Evolutionary conservation across 2,888 invertebrate genomes (phyloP).

Genomic region (Timema cristinae): DNA sequence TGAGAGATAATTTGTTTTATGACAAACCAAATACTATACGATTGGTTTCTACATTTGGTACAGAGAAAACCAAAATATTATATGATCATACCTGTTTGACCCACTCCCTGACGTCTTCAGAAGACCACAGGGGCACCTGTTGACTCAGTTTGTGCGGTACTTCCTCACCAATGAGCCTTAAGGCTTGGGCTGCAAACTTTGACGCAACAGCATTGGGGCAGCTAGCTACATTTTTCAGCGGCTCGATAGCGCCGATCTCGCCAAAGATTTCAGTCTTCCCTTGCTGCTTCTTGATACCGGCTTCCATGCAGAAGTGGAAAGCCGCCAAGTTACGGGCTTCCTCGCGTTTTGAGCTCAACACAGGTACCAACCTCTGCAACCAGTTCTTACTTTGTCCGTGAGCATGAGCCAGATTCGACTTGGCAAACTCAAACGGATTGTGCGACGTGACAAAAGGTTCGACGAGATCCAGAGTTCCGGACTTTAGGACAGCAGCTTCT

Average conservation of each 20-base stretch:
- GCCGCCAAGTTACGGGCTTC: constrained; percentile 96
- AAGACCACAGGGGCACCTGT: constrained; percentile 97
- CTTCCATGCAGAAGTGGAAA: constrained; percentile 99
- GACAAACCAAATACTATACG: too few species aligned
- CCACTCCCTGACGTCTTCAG: constrained; percentile 96
- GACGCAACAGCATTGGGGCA: constrained; percentile 98
- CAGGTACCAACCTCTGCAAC: constrained; percentile 88
- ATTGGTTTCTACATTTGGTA: background rate
- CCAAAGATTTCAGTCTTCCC: constrained; percentile 86
- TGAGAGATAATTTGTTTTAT: too few species aligned
- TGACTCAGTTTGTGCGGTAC: constrained; percentile 97
- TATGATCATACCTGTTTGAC: constrained; percentile 68
- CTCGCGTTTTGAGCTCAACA: constrained; percentile 88
- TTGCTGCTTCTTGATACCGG: constrained; percentile 93
- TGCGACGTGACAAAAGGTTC: constrained; percentile 95
- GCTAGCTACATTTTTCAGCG: constrained; percentile 92
- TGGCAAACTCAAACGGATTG: constrained; percentile 92
- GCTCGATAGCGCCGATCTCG: constrained; percentile 92
- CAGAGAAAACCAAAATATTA: background rate
- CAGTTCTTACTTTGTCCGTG: constrained; percentile 96
- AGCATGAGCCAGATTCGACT: constrained; percentile 85
- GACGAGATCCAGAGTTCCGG: constrained; percentile 94
- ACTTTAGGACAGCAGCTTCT: constrained; percentile 91
- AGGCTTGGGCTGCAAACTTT: constrained; percentile 90
- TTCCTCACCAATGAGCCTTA: constrained; percentile 90